Percentiles rank a stretch among this genome's conserved stretches.
Evolutionary conservation across 2,797 vertebrate species (phyloP).

Genomic region (Falco biarmicus): DNA sequence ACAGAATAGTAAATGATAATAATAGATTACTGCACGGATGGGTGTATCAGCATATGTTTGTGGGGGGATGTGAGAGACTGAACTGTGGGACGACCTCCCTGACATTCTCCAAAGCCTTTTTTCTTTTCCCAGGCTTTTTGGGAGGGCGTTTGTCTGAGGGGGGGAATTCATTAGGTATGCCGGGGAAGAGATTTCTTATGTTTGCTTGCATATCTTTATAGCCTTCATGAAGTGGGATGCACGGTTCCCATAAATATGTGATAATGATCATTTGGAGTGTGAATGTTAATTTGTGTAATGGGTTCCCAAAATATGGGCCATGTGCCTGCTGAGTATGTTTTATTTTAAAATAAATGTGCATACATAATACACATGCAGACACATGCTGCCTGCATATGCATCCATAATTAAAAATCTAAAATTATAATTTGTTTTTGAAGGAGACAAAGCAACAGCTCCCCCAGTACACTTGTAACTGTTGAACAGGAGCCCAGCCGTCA

Average conservation of each 20-base stretch:
- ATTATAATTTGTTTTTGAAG: conserved; percentile 51
- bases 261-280: conserved; percentile 57
- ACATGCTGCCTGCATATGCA: conserved; percentile 47
- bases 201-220: conserved; percentile 34
- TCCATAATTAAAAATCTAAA: conserved; percentile 59
- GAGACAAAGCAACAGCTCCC: conserved; percentile 59
- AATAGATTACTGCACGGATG: neutral
- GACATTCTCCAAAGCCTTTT: conserved; percentile 40
- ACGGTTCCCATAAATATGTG: conserved; percentile 39
- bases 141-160: neutral
- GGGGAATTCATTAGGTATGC: neutral
- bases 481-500: conserved; percentile 55
- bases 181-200: conserved; percentile 6
- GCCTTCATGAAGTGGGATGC: conserved; percentile 14
- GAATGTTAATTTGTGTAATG: conserved; percentile 58
- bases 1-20: conserved; percentile 6
- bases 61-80: conserved; percentile 27
- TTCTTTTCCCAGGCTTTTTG: conserved; percentile 40
- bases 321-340: conserved; percentile 47
- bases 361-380: conserved; percentile 32
- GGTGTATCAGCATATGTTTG: conserved; percentile 22
- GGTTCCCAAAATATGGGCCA: conserved; percentile 55
- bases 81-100: conserved; percentile 28
- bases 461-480: neutral
- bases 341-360: conserved; percentile 66